Percentiles rank a stretch among this genome's conserved stretches.
These are phyloP conservation scores for Tachystola acroxantha DNA, from an alignment of 2,888 invertebrate genomes.

Conservation along the genomic window DNA sequence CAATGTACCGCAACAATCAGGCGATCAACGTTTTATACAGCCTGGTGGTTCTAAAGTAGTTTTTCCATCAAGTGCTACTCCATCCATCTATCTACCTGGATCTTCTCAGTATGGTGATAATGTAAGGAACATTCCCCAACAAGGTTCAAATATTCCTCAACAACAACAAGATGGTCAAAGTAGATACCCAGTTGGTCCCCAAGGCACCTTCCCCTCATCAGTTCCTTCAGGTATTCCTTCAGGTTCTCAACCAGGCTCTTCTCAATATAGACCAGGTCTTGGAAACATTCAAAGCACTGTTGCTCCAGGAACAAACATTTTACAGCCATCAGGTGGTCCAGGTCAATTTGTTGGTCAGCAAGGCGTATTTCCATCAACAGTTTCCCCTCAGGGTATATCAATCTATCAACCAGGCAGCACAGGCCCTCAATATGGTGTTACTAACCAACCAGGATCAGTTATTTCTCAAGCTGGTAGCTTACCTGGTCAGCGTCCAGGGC, in stretches of 20 bases:
- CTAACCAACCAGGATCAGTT: neutral
- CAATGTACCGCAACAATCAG: neutral
- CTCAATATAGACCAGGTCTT: slow-evolving; percentile 1
- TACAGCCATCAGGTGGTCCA: neutral
- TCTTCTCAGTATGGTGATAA: neutral
- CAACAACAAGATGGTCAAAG: neutral
- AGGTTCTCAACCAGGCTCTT: neutral
- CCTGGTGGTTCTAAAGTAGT: neutral
- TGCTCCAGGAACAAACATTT: neutral
- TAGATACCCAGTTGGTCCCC: neutral
- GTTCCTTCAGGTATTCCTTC: neutral
- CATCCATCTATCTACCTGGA: neutral
- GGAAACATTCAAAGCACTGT: neutral
- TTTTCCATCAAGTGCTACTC: neutral
- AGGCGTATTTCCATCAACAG: neutral
- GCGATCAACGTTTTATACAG: neutral
- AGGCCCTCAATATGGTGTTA: too few species aligned
- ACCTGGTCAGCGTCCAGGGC: neutral
- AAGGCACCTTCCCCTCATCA: neutral
- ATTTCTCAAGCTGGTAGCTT: neutral
- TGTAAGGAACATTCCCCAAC: neutral
- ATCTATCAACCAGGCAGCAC: too few species aligned
- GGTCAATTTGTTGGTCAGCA: neutral
- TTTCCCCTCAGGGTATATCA: neutral
- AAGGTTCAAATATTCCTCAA: neutral